Base-by-base conservation (phyloP, 2,888 invertebrate genomes). In the Rhagonycha fulva region DNA sequence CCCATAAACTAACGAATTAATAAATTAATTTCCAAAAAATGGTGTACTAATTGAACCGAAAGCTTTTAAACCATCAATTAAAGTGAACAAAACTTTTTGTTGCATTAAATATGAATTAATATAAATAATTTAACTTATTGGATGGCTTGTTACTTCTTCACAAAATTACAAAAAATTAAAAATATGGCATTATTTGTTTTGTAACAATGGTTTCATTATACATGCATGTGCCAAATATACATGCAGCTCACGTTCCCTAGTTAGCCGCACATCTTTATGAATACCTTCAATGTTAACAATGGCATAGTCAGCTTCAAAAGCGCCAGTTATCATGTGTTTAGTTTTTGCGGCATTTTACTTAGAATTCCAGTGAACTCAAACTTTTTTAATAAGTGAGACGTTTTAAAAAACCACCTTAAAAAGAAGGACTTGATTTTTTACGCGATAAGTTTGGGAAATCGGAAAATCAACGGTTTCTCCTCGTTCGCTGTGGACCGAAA, bases 131-230 rank as follows among this genome's bases (percentile, higher is more conserved):
- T 66, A 66, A 66, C 63, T 66, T 66, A 66, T 26, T 66, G 63
- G 63, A 24, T 66, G 24, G 63, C 24, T 24, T 24, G 26, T 24
- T 66, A 24, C 26, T 66, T 66, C 24, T 66, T 66, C 19, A 66
- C 26, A 26, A 26, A 69, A 12, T 14, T 30, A 72, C 19, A 76
- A 74, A 30, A 78, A 75, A 78, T 67, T 24, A 83, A 84, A 84
- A 85, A 85, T 85, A 84, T 84, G 84, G 82, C 84, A 85, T 84
- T 85, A 86, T 86, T 85, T 85, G 85, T 85, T 84, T 84, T 82
- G 84, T 84, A 86, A 86, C 85, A 86, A 86, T 86, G 84, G 80
- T 78, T 80, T 83, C 83, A 84, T 84, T 84, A 85, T 85, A 85
- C 83, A 85, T 85, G 84, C 86, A 85, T 81, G 80, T 80, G 81